These are phyloP conservation scores for Pantherophis guttatus DNA, from an alignment of 2,113 vertebrate genomes.

Conservation along the genomic window DNA sequence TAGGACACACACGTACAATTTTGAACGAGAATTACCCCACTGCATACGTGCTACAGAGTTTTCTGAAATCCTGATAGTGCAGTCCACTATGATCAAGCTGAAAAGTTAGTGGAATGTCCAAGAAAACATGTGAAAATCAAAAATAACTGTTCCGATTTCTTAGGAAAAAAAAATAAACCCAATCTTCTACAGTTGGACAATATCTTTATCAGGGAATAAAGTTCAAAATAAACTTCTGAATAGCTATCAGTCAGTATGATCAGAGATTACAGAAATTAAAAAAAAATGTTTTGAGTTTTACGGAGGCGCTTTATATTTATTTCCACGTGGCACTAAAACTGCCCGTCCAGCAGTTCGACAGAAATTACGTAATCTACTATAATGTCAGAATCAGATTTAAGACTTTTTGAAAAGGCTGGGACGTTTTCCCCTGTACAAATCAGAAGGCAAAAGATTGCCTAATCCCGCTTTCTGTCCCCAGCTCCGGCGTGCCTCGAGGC, in stretches of 20 bases:
- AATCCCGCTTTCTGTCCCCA: background rate
- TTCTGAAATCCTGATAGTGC: background rate
- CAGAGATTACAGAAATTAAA: background rate
- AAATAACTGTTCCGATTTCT: background rate
- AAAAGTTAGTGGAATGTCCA: background rate
- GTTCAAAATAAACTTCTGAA: background rate
- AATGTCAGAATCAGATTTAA: background rate
- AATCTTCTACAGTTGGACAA: background rate
- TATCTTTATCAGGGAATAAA: background rate
- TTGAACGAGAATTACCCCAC: background rate
- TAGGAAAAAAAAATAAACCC: background rate
- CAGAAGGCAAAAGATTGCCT: background rate
- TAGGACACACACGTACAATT: background rate
- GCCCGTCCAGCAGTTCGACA: background rate
- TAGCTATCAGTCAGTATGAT: background rate
- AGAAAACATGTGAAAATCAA: background rate
- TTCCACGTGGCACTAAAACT: background rate
- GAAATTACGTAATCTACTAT: background rate
- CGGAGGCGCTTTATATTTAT: background rate
- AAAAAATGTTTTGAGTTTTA: background rate
- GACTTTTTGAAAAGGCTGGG: background rate
- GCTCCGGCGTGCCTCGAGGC: background rate
- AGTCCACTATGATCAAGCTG: background rate
- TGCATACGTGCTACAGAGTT: background rate
- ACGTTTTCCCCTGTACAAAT: background rate